Base-by-base conservation (phyloP, 2,888 invertebrate species). In the Leptopterna dolabrata region DNA sequence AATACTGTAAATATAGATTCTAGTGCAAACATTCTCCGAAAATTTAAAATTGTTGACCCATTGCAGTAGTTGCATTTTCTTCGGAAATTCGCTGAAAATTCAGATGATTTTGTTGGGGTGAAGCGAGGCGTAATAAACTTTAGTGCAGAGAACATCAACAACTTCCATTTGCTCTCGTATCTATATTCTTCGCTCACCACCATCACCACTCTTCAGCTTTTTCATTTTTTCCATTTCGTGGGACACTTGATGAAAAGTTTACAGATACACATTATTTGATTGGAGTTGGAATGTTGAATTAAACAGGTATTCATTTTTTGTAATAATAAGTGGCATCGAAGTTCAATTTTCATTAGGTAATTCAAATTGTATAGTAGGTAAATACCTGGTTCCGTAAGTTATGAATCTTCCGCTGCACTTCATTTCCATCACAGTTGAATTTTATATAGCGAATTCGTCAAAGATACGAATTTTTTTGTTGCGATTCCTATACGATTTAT, bases 191-290 rank as follows among this genome's bases (percentile, higher is more conserved):
- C n/a, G n/a, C 19, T 70, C 70, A 11, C 19, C 70, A 70, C 70
- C 70, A 70, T 70, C 70, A 70, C 70, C 70, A 70, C 70, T 70
- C 70, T 70, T 70, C 70, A 19, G 19, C 70, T 70, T 70, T 70
- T 70, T 70, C 3, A 70, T 70, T 70, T 70, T 70, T 70, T 70
- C 11, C 70, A 70, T 70, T 70, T 70, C 70, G 70, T 70, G 70
- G 70, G 70, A 70, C 70, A 70, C 70, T 19, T 70, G 70, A 70
- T 63, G 63, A 63, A 63, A 63, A 63, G 45, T 70, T 70, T 1
- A 70, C 70, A 70, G n/a, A n/a, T n/a, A n/a, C n/a, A n/a, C n/a
- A 16, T n/a, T n/a, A n/a, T n/a, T n/a, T n/a, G n/a, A n/a, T n/a
- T n/a, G n/a, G n/a, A n/a, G n/a, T n/a, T 2, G 11, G 9, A 45